A percentile compares a stretch with the other conserved stretches of the same genome.
Conservation (phyloP, 2,888 invertebrate genomes). For the Pachymerium ferrugineum region DNA sequence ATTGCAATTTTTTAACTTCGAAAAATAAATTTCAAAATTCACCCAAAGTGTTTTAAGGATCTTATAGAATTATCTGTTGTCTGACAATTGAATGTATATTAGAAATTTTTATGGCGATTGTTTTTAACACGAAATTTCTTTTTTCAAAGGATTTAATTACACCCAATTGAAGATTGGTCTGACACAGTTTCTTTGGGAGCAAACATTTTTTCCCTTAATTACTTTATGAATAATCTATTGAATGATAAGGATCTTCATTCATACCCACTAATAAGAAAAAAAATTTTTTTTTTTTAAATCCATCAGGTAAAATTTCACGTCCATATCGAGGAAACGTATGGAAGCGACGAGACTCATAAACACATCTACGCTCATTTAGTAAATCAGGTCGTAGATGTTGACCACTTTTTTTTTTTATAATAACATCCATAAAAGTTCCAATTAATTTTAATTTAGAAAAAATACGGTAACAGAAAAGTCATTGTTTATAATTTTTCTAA, state of each 20-base stretch:
- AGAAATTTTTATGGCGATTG: background rate
- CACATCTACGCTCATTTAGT: too few species aligned
- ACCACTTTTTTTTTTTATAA: too few species aligned
- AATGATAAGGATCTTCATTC: too few species aligned
- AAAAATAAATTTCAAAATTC: too few species aligned
- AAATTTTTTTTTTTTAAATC: too few species aligned
- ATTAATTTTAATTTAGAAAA: background rate
- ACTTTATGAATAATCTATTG: background rate
- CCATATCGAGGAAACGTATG: too few species aligned
- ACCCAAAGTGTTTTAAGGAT: background rate
- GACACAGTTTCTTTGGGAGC: slow-evolving; percentile 13
- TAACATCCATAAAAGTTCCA: background rate
- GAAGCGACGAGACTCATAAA: too few species aligned
- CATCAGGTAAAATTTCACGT: too few species aligned
- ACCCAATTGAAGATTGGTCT: background rate
- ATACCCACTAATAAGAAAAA: too few species aligned
- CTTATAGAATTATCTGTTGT: background rate
- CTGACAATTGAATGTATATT: too few species aligned
- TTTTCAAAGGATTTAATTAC: background rate
- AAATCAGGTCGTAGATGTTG: too few species aligned
- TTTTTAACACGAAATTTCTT: background rate
- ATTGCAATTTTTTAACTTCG: too few species aligned
- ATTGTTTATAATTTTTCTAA: background rate
- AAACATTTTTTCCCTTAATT: background rate
- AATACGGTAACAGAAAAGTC: background rate